Evolutionary conservation across 2,797 vertebrate genomes (phyloP), one percentile per base, ranked within the genome.

Genomic region (Parauchenoglanis punctatus): DNA sequence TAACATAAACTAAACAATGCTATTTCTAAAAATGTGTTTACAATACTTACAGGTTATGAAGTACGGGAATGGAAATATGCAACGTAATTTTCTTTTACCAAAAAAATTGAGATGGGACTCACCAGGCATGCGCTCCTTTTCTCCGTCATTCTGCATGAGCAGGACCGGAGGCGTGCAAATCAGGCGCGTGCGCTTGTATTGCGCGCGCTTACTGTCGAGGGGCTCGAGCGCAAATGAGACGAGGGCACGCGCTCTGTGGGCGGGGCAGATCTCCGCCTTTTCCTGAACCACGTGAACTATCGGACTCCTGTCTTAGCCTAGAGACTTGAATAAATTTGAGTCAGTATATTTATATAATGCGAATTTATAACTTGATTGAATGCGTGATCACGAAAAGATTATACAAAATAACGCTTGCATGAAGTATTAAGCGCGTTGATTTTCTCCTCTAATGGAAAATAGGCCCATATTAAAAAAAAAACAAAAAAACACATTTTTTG

Each of bases 151-250:
- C 35, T 75, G 52, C 13, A 59, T 67, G 52, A 85, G 85, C 8
- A 49, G 85, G 90, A 63, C n/a, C 81, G 85, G 46, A 23, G 85
- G 86, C 83, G 87, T 65, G n/a, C 23, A 58, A 49, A 6, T 52
- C 35, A 85, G 92, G 35, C 49, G 85, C 52, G 78, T 86, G 87
- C 68, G 87, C 56, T 95, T 90, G 92, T 87, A 93, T 88, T 91
- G 87, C 92, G 93, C 94, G 94, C 94, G 92, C 91, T 92, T 93
- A 93, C 90, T 88, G 65, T n/a, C 92, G 89, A 75, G 89, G 88
- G 90, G 83, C 91, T 54, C 78, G 77, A 81, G 84, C 90, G 92
- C 93, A 86, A 91, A 82, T 92, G 90, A 92, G 87, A 89, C 89
- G 18, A 90, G 87, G 52, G 88, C 92, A 88, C 78, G 84, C 83